Conservation (phyloP, 2,113 vertebrate genomes). For the Aphelocoma coerulescens region DNA sequence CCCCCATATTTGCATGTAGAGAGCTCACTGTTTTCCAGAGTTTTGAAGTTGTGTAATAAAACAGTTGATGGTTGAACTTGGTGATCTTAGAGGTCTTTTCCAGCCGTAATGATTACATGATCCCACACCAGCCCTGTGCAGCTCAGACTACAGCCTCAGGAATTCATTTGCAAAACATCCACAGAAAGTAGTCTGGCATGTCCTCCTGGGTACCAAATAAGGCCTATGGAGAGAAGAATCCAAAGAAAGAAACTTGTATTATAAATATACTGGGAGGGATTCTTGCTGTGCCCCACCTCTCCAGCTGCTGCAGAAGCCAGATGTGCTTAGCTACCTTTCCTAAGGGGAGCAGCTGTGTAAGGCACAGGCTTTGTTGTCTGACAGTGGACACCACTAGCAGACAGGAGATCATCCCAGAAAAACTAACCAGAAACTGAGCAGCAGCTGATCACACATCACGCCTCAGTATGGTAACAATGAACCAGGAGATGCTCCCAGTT, state of each 20-base stretch:
- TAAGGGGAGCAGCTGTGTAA: neutral
- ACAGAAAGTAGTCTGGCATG: neutral
- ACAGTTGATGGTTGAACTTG: neutral
- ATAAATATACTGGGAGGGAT: neutral
- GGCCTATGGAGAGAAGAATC: neutral
- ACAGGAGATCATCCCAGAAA: neutral
- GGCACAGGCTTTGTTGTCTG: neutral
- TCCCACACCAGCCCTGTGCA: neutral
- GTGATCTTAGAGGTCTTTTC: neutral
- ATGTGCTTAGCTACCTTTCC: neutral
- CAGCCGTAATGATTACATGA: neutral
- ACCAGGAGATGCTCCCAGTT: neutral
- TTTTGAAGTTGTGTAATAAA: neutral
- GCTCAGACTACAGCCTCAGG: neutral
- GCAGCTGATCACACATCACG: neutral
- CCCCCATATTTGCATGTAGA: neutral
- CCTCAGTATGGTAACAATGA: neutral
- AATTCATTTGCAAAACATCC: neutral
- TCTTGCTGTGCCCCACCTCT: neutral
- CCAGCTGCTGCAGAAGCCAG: neutral
- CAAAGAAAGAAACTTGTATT: neutral
- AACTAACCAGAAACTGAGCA: neutral
- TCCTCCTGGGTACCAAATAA: neutral
- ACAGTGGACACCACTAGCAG: neutral
- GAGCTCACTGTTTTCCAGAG: neutral